Evolutionary conservation across 2,113 vertebrate species (phyloP).

Genomic region (Leptobrachium leishanense): DNA sequence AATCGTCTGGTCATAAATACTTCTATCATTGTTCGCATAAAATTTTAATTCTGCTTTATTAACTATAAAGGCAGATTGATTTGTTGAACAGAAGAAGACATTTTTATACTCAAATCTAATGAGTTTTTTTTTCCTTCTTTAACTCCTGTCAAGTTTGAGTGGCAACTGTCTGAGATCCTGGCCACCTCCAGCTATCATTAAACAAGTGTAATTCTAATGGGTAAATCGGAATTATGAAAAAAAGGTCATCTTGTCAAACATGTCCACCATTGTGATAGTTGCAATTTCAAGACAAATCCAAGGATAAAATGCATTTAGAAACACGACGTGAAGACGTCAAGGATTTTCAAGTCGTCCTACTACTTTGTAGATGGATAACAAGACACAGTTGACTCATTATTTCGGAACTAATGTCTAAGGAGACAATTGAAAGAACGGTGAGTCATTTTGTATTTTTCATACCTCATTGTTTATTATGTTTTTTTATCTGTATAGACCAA

Average conservation of each 20-base stretch:
- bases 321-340: background rate
- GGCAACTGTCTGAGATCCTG: slow-evolving; percentile 2
- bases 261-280: background rate
- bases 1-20: background rate
- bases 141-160: background rate
- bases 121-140: background rate
- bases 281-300: background rate
- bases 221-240: background rate
- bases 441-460: too few relatives aligned
- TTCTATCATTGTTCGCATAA: background rate
- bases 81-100: background rate
- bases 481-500: too few relatives aligned
- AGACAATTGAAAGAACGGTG: too few relatives aligned
- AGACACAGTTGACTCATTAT: too few relatives aligned
- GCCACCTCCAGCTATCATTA: background rate
- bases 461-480: too few relatives aligned
- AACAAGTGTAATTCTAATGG: background rate
- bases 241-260: slow-evolving; percentile 3
- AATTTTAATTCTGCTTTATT: background rate
- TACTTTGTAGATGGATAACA: background rate
- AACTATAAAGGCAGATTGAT: background rate
- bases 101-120: background rate
- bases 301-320: background rate
- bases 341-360: background rate
- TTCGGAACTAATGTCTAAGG: too few relatives aligned